Evolutionary conservation across 1,140 invertebrate genomes (phyloP).

Genomic region (Cotesia chilonis): DNA sequence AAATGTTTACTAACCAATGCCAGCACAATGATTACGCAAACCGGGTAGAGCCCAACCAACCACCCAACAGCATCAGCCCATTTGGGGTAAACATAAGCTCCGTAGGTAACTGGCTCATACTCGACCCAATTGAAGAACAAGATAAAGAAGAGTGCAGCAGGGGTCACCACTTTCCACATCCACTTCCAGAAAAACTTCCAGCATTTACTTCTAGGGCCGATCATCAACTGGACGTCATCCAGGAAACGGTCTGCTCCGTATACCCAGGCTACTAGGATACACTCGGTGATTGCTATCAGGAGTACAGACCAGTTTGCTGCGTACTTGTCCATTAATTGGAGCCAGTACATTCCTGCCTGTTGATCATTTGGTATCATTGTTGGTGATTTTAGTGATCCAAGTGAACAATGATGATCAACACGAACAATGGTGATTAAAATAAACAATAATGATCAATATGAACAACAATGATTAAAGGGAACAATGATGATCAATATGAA

Average conservation of each 20-base stretch:
- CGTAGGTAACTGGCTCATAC: slow-evolving; percentile 78
- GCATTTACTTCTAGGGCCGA: slow-evolving; percentile 74
- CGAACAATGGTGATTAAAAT: too few relatives aligned
- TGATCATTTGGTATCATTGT: slow-evolving; percentile 16
- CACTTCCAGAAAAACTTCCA: slow-evolving; percentile 83
- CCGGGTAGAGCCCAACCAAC: slow-evolving; percentile 77
- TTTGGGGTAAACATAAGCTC: slow-evolving; percentile 77
- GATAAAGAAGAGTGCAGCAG: slow-evolving; percentile 80
- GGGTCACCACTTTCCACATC: slow-evolving; percentile 83
- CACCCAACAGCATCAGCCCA: slow-evolving; percentile 84
- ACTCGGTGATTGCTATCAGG: slow-evolving; percentile 82
- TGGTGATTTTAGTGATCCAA: too few relatives aligned
- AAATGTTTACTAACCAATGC: slow-evolving; percentile 69
- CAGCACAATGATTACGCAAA: slow-evolving; percentile 74
- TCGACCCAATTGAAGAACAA: slow-evolving; percentile 85
- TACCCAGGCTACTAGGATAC: slow-evolving; percentile 82
- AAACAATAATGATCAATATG: too few relatives aligned
- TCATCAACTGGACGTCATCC: slow-evolving; percentile 82
- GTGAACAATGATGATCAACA: too few relatives aligned
- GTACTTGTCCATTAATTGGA: slow-evolving; percentile 87
- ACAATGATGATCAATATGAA: too few relatives aligned
- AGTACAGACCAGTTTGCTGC: slow-evolving; percentile 87
- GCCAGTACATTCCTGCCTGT: slow-evolving; percentile 83
- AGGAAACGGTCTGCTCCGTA: slow-evolving; percentile 85
- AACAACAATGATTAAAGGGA: too few relatives aligned